These are phyloP conservation scores for Eristalis intricaria DNA, from an alignment of 2,888 invertebrate species.

Conservation along the genomic window DNA sequence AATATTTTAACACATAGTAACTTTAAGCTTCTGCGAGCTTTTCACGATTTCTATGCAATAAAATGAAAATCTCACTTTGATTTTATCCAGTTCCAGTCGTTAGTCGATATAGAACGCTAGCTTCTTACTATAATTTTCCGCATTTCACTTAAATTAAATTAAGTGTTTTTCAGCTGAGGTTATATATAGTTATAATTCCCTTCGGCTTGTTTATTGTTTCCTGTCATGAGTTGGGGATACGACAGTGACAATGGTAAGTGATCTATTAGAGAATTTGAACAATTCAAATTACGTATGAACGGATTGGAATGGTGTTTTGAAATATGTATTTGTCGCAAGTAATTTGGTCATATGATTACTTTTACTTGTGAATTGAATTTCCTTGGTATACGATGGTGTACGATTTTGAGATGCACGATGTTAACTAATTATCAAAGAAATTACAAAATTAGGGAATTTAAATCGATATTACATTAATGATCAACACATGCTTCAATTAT, in stretches of 20 bases:
- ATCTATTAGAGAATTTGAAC: constrained; percentile 22
- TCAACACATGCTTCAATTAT: constrained; percentile 37
- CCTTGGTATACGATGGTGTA: neutral
- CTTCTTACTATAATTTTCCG: constrained; percentile 3
- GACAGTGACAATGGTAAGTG: constrained; percentile 60
- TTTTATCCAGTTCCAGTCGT: constrained; percentile 66
- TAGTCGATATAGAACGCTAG: constrained; percentile 29
- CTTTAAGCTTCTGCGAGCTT: constrained; percentile 55
- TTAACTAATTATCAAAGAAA: too few relatives aligned
- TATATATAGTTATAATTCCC: constrained; percentile 14
- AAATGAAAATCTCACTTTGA: constrained; percentile 51
- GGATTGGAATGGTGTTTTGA: neutral
- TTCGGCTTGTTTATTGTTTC: constrained; percentile 28
- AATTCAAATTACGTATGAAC: constrained; percentile 20
- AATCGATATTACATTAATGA: neutral
- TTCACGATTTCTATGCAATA: constrained; percentile 45
- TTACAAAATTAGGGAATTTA: neutral
- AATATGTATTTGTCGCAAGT: neutral
- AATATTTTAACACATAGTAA: constrained; percentile 22
- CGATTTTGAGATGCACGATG: neutral
- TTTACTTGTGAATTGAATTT: constrained; percentile 25
- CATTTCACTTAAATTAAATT: constrained; percentile 56
- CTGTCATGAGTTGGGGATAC: constrained; percentile 66
- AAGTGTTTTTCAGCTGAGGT: constrained; percentile 3
- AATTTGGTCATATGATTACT: constrained; percentile 56